Percentiles rank a stretch among this genome's conserved stretches.
phyloP scores from a whole-genome alignment of 2,888 invertebrate species.

The Eilema caniola region DNA sequence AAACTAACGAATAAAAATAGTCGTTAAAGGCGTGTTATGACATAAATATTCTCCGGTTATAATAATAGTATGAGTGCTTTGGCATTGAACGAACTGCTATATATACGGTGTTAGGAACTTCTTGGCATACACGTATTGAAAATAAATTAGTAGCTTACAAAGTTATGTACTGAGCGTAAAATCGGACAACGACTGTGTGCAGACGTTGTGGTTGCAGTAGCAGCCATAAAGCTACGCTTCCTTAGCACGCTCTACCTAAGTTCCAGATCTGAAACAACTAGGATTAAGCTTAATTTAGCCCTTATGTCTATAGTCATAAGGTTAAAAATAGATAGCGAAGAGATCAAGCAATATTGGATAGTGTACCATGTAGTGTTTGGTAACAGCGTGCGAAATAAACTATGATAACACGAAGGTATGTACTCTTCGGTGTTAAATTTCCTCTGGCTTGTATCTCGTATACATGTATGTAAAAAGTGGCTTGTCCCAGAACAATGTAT shows the following conservation, averaged over 20 bases:
- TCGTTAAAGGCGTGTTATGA: no score
- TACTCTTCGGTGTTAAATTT: conserved; percentile 72
- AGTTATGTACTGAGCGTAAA: conserved; percentile 60
- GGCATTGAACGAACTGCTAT: neutral
- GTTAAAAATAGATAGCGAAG: conserved; percentile 38
- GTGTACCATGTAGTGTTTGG: conserved; percentile 66
- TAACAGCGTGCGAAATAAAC: conserved; percentile 79
- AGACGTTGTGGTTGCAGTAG: conserved; percentile 72
- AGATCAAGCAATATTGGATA: conserved; percentile 55
- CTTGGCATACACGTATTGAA: conserved; percentile 31
- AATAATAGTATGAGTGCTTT: neutral
- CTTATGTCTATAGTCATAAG: conserved; percentile 12
- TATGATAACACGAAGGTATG: conserved; percentile 76
- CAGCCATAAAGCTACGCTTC: conserved; percentile 78
- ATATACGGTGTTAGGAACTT: neutral
- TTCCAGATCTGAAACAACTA: conserved; percentile 61
- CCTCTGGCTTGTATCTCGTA: conserved; percentile 54
- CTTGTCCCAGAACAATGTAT: conserved; percentile 40
- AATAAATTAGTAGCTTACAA: conserved; percentile 48
- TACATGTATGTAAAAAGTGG: conserved; percentile 23
- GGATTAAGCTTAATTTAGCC: conserved; percentile 42
- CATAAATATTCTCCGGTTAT: no score
- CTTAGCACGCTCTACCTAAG: conserved; percentile 67
- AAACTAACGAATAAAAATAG: no score
- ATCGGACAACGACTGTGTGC: conserved; percentile 65